These are phyloP conservation scores for Tethea ocularis DNA, from an alignment of 2,888 invertebrate genomes.

Conservation along the genomic window DNA sequence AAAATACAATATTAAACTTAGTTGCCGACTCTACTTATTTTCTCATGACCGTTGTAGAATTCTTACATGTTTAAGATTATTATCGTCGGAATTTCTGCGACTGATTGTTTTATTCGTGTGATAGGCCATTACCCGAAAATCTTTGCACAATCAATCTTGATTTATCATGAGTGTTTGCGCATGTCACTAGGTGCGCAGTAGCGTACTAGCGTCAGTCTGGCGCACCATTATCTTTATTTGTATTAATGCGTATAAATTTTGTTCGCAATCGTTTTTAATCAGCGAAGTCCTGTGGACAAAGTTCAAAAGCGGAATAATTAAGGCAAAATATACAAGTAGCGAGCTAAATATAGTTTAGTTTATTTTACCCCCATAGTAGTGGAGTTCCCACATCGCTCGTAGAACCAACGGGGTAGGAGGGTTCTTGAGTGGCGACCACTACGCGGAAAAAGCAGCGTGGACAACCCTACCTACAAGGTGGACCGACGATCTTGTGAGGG, in stretches of 20 bases:
- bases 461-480: no score
- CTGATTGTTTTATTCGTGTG: not conserved
- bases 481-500: no score
- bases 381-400: no score
- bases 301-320: not conserved
- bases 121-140: not conserved
- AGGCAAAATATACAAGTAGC: not conserved
- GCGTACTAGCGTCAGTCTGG: not conserved
- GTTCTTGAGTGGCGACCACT: no score
- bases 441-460: no score
- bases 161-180: not conserved
- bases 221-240: not conserved
- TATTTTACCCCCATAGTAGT: no score
- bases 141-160: not conserved
- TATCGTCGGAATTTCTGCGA: not conserved
- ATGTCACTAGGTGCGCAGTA: conserved; percentile 4
- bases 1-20: no score
- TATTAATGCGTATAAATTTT: not conserved
- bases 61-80: not conserved
- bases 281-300: not conserved
- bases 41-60: not conserved
- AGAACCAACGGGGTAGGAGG: no score
- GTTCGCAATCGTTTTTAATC: not conserved
- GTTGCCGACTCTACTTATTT: not conserved
- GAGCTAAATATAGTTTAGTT: no score